Conservation (phyloP, 2,113 vertebrate species). For the Saguinus imperator region DNA sequence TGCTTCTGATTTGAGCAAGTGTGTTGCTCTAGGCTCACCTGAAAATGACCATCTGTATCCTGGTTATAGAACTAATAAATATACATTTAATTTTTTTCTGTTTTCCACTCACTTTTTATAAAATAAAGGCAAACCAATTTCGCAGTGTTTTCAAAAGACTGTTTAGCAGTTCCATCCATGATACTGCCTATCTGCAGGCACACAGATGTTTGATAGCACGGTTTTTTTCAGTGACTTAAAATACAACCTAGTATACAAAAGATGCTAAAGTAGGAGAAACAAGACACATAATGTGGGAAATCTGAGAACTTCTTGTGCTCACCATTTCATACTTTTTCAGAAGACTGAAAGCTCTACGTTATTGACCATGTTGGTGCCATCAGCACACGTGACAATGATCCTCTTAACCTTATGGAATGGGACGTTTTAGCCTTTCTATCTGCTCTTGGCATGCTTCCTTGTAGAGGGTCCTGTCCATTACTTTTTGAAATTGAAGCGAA, state of each 20-base stretch:
- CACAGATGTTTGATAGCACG: neutral
- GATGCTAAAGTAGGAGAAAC: neutral
- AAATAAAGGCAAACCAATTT: conserved; percentile 26
- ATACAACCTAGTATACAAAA: neutral
- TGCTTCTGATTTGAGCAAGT: conserved; percentile 28
- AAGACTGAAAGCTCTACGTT: neutral
- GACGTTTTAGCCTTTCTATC: neutral
- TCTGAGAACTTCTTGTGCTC: neutral
- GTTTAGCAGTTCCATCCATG: neutral
- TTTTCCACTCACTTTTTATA: neutral
- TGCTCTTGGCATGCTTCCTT: neutral
- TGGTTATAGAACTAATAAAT: neutral
- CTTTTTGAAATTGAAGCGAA: conserved; percentile 12
- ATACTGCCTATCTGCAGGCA: neutral
- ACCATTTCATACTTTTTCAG: neutral
- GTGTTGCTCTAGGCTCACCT: neutral
- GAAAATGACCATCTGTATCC: conserved; percentile 11
- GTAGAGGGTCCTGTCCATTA: neutral
- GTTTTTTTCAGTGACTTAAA: neutral
- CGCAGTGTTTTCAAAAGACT: neutral
- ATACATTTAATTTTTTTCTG: neutral
- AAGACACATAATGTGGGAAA: neutral
- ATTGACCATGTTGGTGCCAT: too few species aligned
- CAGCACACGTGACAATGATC: accelerated
- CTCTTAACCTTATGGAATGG: neutral